phyloP scores from a whole-genome alignment of 2,888 invertebrate species.

The Calephelis perditalis region DNA sequence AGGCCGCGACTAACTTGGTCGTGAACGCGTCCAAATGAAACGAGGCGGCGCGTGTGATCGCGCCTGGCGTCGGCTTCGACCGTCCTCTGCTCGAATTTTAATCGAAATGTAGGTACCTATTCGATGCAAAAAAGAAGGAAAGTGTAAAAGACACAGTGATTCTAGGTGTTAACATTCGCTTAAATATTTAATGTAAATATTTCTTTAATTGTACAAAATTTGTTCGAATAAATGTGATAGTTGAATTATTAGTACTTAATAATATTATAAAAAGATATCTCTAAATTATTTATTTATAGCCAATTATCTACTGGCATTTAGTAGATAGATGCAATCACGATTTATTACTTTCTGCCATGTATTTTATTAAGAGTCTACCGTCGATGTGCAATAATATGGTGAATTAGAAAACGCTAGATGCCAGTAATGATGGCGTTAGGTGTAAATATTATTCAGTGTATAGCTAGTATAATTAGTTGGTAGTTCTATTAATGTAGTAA shows the following conservation, averaged over 20 bases:
- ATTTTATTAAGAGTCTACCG: constrained; percentile 25
- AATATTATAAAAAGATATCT: constrained; percentile 66
- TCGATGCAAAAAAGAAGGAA: constrained; percentile 13
- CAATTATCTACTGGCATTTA: constrained; percentile 38
- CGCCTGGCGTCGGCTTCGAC: constrained; percentile 50
- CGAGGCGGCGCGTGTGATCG: constrained; percentile 62
- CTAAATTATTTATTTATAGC: constrained; percentile 69
- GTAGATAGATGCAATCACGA: constrained; percentile 16
- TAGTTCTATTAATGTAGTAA: constrained; percentile 36
- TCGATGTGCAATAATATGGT: constrained; percentile 37
- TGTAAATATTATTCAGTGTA: constrained; percentile 49
- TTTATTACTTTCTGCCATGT: constrained; percentile 25
- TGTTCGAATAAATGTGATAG: constrained; percentile 76
- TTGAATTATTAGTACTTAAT: constrained; percentile 74
- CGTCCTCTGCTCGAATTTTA: constrained; percentile 66
- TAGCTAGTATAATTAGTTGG: constrained; percentile 38
- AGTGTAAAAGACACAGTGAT: constrained; percentile 41
- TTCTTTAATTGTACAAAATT: constrained; percentile 56
- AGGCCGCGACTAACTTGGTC: constrained; percentile 81
- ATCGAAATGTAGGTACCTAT: constrained; percentile 22
- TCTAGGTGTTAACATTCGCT: constrained; percentile 52
- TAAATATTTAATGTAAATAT: constrained; percentile 46
- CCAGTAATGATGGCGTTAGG: constrained; percentile 42
- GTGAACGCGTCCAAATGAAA: constrained; percentile 76
- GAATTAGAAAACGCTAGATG: constrained; percentile 28